These are phyloP conservation scores for Pogonus chalceus DNA, from an alignment of 1,140 invertebrate species.

Conservation along the genomic window DNA sequence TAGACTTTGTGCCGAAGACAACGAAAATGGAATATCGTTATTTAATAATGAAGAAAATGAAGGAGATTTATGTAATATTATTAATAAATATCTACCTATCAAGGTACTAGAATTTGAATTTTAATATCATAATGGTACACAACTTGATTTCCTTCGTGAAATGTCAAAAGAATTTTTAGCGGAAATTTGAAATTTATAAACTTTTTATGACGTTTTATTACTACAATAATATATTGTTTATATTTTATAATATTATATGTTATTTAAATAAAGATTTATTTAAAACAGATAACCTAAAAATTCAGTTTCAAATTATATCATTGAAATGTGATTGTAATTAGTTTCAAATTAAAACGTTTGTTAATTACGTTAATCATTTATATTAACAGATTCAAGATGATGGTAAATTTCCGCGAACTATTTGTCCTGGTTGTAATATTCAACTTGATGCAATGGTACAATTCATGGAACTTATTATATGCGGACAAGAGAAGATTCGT, in stretches of 20 bases:
- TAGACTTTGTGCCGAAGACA: slow-evolving; percentile 60
- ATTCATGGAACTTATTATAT: slow-evolving; percentile 57
- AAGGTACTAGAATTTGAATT: slow-evolving; percentile 43
- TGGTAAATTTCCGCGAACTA: slow-evolving; percentile 54
- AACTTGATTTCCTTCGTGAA: slow-evolving; percentile 46
- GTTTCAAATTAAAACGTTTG: no score
- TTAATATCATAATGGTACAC: slow-evolving; percentile 36
- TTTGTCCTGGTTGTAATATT: slow-evolving; percentile 64
- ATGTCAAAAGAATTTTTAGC: slow-evolving; percentile 9
- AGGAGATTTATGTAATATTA: slow-evolving; percentile 47
- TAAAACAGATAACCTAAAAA: background rate
- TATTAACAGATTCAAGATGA: slow-evolving; percentile 49
- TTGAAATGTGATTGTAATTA: no score
- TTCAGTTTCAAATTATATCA: slow-evolving; percentile 12
- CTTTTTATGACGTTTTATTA: no score
- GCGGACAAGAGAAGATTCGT: slow-evolving; percentile 51
- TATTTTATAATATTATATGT: no score
- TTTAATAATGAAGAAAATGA: slow-evolving; percentile 46
- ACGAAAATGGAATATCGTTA: slow-evolving; percentile 53
- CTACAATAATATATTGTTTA: no score
- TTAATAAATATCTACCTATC: slow-evolving; percentile 60
- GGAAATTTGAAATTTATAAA: slow-evolving; percentile 27
- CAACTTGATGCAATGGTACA: slow-evolving; percentile 59
- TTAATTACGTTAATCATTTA: no score
- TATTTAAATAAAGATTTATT: slow-evolving; percentile 1